phyloP scores from a whole-genome alignment of 2,113 vertebrate genomes.

The Callipepla squamata region DNA sequence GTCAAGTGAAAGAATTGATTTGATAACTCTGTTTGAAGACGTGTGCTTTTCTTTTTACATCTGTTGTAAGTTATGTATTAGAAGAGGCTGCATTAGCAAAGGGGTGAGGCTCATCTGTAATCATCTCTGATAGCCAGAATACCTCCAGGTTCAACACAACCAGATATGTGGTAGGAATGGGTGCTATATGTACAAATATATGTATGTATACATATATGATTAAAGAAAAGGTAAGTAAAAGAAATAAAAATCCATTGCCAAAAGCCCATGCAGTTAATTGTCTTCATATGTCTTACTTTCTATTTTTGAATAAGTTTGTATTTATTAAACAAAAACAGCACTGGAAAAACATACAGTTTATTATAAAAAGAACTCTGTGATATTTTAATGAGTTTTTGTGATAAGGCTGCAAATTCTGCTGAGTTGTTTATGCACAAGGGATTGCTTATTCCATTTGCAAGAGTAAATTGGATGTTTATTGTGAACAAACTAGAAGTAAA shows the following conservation, averaged over 20 bases:
- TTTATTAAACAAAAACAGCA: neutral
- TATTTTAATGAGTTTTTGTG: conserved; percentile 25
- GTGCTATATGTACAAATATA: neutral
- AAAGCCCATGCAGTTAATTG: neutral
- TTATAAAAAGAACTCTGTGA: neutral
- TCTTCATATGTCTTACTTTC: neutral
- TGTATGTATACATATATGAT: neutral
- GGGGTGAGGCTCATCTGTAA: neutral
- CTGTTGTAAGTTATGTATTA: conserved; percentile 17
- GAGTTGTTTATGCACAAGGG: conserved; percentile 2
- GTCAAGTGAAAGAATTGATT: conserved; percentile 54
- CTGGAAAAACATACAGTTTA: neutral
- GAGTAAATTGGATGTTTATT: neutral
- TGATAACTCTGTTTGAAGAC: conserved; percentile 54
- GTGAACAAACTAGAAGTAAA: neutral
- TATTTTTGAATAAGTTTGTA: neutral
- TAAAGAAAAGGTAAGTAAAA: neutral
- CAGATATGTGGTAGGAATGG: neutral
- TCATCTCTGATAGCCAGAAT: neutral
- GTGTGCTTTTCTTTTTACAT: conserved; percentile 24
- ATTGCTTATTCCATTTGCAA: conserved; percentile 15
- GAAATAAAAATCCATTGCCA: neutral
- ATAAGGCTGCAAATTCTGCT: conserved; percentile 4
- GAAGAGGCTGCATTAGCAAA: neutral
- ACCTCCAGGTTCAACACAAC: neutral